A percentile compares a stretch with the other conserved stretches of the same genome.
These are phyloP conservation scores for Drosophila quinaria DNA, from an alignment of 2,888 invertebrate species.

Conservation along the genomic window DNA sequence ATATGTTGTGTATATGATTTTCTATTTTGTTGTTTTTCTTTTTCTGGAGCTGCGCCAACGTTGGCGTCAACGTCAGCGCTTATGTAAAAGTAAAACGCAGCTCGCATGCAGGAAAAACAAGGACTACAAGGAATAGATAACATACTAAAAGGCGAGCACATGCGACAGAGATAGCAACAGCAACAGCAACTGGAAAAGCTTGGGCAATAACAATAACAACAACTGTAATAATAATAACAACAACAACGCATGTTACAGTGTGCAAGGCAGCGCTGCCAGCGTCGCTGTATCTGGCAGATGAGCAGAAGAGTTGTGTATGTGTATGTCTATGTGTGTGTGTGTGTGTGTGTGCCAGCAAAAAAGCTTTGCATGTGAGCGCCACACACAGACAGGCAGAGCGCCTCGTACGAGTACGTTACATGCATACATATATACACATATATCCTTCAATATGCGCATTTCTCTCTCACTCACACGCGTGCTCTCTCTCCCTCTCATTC, in stretches of 20 bases:
- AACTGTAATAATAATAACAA: conserved; percentile 34
- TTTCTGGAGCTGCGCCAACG: conserved; percentile 53
- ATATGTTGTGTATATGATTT: conserved; percentile 80
- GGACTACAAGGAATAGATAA: conserved; percentile 71
- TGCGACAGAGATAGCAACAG: conserved; percentile 67
- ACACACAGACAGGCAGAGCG: conserved; percentile 47
- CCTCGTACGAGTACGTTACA: conserved; percentile 52
- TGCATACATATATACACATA: conserved; percentile 34
- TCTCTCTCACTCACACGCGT: conserved; percentile 38
- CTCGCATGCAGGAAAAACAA: conserved; percentile 69
- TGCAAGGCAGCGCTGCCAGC: conserved; percentile 56
- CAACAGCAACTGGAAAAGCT: conserved; percentile 61
- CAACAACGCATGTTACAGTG: conserved; percentile 23
- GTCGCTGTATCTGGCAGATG: conserved; percentile 52
- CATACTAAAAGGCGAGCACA: conserved; percentile 76
- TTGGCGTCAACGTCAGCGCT: conserved; percentile 31
- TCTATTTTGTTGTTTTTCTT: conserved; percentile 35
- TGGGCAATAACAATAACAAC: conserved; percentile 43
- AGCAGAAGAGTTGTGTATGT: conserved; percentile 69
- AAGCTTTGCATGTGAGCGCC: conserved; percentile 67
- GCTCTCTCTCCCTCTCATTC: conserved; percentile 36
- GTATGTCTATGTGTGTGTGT: neutral
- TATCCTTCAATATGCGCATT: conserved; percentile 43
- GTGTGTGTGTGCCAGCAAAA: conserved; percentile 27
- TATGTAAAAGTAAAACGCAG: conserved; percentile 66